Evolutionary conservation across 2,113 vertebrate genomes (phyloP), one percentile per base, ranked within the genome.

Genomic region (Chaetura pelagica): DNA sequence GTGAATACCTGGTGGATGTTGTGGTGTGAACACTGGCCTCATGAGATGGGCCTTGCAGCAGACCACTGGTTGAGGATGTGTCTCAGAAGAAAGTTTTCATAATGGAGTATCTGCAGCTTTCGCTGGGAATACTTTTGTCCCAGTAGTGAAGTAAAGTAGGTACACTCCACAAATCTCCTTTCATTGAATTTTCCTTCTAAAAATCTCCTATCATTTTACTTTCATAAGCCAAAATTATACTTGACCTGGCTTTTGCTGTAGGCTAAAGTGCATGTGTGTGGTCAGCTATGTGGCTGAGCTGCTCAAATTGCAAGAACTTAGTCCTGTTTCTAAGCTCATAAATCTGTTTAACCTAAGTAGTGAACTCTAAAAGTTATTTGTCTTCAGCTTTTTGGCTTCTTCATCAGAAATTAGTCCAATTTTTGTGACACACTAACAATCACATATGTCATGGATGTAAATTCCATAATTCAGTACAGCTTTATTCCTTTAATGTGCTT

Each of bases 221-320:
- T 83, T 48, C 14, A 11, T 52, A 72, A 78, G 20, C 27, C 34
- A 52, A 71, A 95, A 94, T 48, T 23, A 15, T 54, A 9, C 66
- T 81, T 94, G 48, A 34, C 52, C 42, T 84, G 73, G 21, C 68
- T 81, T 84, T 69, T 78, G n/a, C 35, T 72, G 16, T 73, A 57
- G 72, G 54, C 67, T 87, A 9, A 76, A 64, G 17, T 68, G 35
- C 0, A 0, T 7, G 1, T 7, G 7, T 67, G 20, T n/a, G 52
- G 38, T 88, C 79, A 83, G 26, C 44, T 40, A 34, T 32, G 8
- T n/a, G 73, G 54, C 84, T 93, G 59, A 58, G 51, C 64, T 93
- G n/a, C 44, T 89, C 61, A 55, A 9, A 59, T 51, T 74, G 59
- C 42, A 51, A 76, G 68, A 87, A 74, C 38, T 81, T 67, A 55